Base-by-base conservation (phyloP, 1,140 invertebrate genomes). In the Drosophila bifasciata region DNA sequence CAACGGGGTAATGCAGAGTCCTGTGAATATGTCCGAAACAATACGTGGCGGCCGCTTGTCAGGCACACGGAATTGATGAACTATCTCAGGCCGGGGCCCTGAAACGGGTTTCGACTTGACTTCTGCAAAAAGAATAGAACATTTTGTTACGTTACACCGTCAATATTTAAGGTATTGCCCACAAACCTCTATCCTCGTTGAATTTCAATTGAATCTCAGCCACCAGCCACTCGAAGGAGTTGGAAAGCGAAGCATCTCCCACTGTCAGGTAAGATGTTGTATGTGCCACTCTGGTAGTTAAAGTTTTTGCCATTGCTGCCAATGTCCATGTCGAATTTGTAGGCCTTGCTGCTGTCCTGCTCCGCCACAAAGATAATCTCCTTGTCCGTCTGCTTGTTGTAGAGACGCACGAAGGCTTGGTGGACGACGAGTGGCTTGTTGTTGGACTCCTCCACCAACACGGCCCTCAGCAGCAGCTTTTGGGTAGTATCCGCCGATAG, bases 281-380 rank as follows among this genome's bases (percentile, higher is more conserved):
- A 99, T 25, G 93, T 91, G 44, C 97, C 98, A 59, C 95, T 97
- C 16, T 94, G 91, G 67, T 94, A 93, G 39, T 93, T 93, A 85
- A 99, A 96, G 79, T 97, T 97, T 79, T 95, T 95, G n/a, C 94
- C 95, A 79, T 95, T 95, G 40, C 93, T 92, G 46, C 95, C 95
- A 36, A 98, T 93, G 92, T 98, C 97, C 97, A 91, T 89, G 44
- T 99, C 97, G 76, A 99, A 96, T 92, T 97, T 97, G 86, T 99
- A 98, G n/a, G 95, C 93, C 75, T 96, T 94, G 67, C 93, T 92
- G 48, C 93, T 93, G 89, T 98, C 98, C n/a, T 95, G 94, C 91
- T 99, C 98, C 13, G 97, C 97, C 23, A 99, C 95, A 91, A 98
- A 99, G 76, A 98, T 95, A 28, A 98, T 96, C 93, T 99, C 98